Conservation (phyloP, 2,113 vertebrate genomes). For the Micronisus gabar region DNA sequence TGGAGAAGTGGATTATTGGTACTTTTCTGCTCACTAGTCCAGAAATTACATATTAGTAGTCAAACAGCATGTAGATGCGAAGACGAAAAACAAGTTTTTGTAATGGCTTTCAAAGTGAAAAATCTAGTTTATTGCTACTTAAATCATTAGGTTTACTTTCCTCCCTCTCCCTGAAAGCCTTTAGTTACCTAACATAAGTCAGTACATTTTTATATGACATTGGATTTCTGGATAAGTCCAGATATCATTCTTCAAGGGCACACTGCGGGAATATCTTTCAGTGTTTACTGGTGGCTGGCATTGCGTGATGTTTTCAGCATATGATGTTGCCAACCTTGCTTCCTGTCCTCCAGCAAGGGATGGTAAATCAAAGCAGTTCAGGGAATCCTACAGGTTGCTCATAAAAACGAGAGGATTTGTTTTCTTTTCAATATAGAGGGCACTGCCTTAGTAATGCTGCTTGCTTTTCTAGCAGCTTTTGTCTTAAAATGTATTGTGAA, state of each 20-base stretch:
- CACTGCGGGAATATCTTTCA: neutral
- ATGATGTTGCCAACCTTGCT: neutral
- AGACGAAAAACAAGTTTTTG: neutral
- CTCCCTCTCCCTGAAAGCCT: neutral
- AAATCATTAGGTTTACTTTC: neutral
- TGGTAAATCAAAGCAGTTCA: neutral
- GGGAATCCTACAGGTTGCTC: constrained; percentile 58
- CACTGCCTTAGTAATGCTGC: neutral
- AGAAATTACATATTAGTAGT: neutral
- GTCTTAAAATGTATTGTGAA: neutral
- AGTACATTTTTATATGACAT: neutral
- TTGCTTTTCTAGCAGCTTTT: neutral
- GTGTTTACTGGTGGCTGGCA: neutral
- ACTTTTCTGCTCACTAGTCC: neutral
- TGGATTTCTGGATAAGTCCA: neutral
- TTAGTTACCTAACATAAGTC: neutral
- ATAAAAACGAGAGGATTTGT: neutral
- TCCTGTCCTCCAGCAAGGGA: neutral
- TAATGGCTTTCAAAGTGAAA: neutral
- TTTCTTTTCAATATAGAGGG: neutral
- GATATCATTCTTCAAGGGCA: neutral
- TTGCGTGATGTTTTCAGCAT: neutral
- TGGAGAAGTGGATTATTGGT: neutral
- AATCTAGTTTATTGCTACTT: neutral
- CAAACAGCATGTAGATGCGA: neutral